Base-by-base conservation (phyloP, 2,797 vertebrate species). In the Malurus leucopterus region DNA sequence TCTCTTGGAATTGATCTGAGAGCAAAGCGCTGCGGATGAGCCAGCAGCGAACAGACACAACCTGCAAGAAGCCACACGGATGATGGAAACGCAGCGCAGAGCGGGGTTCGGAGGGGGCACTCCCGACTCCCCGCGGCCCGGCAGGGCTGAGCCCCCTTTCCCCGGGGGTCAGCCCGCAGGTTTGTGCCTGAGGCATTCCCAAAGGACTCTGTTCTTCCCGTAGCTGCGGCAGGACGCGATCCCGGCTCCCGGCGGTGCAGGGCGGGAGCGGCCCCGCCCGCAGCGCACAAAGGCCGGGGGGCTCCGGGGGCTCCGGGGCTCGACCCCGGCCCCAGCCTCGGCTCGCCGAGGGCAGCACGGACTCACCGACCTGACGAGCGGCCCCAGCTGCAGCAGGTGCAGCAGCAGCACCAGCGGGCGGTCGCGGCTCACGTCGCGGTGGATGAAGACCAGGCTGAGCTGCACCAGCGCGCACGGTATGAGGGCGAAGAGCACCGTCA, bases 371-470 rank as follows among this genome's bases (percentile, higher is more conserved):
- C 99, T 98, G 97, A 99, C 98, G 53, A 99, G 85, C 63, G 99
- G 99, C 92, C 99, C 99, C 17, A 99, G 98, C 96, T 99, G 99
- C 93, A 99, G 97, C 79, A 99, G 97, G 96, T 99, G 99, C 95
- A 99, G 97, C 89, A 99, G 97, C 95, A 99, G 97, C 69, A 99
- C 95, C 15, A 99, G 98, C 67, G 99, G 99, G 93, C 98, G 95
- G 97, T 99, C 99, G 51, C 98, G 96, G 97, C 98, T 98, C 76
- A 99, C 97, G 96, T 99, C 99, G 93, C 99, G 98, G 97, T 99
- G 99, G 95, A 99, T 97, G 97, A 99, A 99, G 93, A 98, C 98
- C 80, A 99, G 98, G 58, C 98, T 99, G 85, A 99, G 97, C 98
- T 99, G 99, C 91, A 99, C 99, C 46, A 99, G 97, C 64, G 97